phyloP scores from a whole-genome alignment of 2,888 invertebrate genomes.

The Coremacera marginata region DNA sequence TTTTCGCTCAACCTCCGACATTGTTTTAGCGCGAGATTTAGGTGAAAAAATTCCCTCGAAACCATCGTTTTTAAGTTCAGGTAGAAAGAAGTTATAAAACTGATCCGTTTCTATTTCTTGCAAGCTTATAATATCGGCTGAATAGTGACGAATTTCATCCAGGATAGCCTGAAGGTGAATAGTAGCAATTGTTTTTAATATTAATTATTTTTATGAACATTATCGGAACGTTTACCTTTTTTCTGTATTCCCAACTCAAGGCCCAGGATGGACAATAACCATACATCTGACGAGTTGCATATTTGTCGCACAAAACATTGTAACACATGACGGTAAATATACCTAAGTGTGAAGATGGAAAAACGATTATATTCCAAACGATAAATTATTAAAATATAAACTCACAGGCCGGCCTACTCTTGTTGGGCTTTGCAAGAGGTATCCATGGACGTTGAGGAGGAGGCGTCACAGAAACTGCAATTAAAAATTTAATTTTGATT shows the following conservation, averaged over 20 bases:
- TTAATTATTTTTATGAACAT: not conserved
- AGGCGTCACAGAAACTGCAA: slow-evolving; percentile 88
- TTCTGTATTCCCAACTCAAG: slow-evolving; percentile 97
- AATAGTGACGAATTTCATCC: slow-evolving; percentile 95
- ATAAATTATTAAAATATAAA: slow-evolving; percentile 55
- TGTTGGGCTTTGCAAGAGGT: slow-evolving; percentile 88
- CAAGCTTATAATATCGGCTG: slow-evolving; percentile 95
- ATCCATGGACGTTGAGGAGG: slow-evolving; percentile 97
- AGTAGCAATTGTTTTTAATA: not conserved
- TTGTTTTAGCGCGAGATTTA: slow-evolving; percentile 97
- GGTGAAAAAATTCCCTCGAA: slow-evolving; percentile 97
- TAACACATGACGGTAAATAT: slow-evolving; percentile 99
- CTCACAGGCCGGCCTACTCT: slow-evolving; percentile 92
- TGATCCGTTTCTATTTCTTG: slow-evolving; percentile 99
- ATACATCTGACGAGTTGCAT: slow-evolving; percentile 98
- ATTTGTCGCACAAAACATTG: slow-evolving; percentile 99
- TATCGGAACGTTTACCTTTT: slow-evolving; percentile 74
- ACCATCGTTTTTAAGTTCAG: slow-evolving; percentile 91
- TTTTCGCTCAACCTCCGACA: slow-evolving; percentile 96
- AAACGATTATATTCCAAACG: not conserved
- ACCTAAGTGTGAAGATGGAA: slow-evolving; percentile 70
- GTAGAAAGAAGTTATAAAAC: slow-evolving; percentile 96
- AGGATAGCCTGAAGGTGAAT: slow-evolving; percentile 76
- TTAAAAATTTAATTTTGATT: slow-evolving; percentile 37
- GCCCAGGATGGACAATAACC: slow-evolving; percentile 99